Evolutionary conservation across 2,113 vertebrate genomes (phyloP).

Genomic region (Colossoma macropomum): DNA sequence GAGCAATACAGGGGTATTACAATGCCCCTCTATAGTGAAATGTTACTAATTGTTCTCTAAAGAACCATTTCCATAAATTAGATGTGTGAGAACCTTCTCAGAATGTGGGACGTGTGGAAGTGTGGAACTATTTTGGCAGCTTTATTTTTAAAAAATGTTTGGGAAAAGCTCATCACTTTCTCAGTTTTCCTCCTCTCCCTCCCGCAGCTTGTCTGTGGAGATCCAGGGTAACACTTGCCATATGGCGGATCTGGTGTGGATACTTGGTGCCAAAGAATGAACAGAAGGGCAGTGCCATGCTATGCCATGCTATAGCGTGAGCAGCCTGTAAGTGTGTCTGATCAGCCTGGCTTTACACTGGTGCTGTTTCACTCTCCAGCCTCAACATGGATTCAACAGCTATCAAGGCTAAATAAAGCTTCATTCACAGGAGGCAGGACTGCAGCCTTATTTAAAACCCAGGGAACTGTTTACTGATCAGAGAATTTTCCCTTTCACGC

Average conservation of each 20-base stretch:
- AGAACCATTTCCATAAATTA: too few species aligned
- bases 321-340: neutral
- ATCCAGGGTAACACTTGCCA: slow-evolving; percentile 53
- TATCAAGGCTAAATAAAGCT: slow-evolving; percentile 11
- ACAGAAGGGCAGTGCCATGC: slow-evolving; percentile 60
- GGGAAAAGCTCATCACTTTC: neutral
- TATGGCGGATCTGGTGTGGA: slow-evolving; percentile 56
- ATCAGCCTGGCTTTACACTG: neutral
- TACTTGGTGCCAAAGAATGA: slow-evolving; percentile 49
- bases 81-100: too few species aligned
- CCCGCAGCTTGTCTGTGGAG: slow-evolving; percentile 11
- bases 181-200: neutral
- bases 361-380: neutral
- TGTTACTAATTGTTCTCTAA: too few species aligned
- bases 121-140: too few species aligned
- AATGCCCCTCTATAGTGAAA: too few species aligned
- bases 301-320: slow-evolving; percentile 46
- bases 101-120: too few species aligned
- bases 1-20: too few species aligned
- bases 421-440: neutral
- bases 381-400: slow-evolving; percentile 1
- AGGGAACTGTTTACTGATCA: neutral
- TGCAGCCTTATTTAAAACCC: neutral
- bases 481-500: neutral
- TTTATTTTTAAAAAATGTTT: neutral